Evolutionary conservation across 2,888 invertebrate genomes (phyloP).

Genomic region (Ptilodon capucinus): DNA sequence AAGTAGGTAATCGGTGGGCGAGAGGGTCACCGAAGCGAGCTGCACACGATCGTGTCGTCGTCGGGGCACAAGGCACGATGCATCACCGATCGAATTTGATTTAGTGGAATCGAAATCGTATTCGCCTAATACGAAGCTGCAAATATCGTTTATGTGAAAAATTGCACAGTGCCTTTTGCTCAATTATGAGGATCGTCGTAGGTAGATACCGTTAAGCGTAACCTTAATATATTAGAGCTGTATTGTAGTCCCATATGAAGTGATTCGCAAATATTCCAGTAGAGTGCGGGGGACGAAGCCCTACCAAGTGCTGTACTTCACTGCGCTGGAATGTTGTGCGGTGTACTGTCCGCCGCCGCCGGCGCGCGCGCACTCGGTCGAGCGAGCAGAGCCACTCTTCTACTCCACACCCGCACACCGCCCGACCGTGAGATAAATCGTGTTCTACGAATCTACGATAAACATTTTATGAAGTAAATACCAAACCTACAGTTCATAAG

Average conservation of each 20-base stretch:
- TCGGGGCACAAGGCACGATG: constrained; percentile 73
- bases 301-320: constrained; percentile 27
- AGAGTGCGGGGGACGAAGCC: constrained; percentile 28
- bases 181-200: constrained; percentile 65
- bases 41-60: constrained; percentile 31
- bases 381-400: constrained; percentile 46
- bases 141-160: constrained; percentile 64
- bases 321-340: constrained; percentile 32
- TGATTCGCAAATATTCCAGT: constrained; percentile 38
- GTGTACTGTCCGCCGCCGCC: constrained; percentile 13
- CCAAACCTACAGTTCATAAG: too few species aligned
- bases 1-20: constrained; percentile 19
- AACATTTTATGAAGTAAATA: too few species aligned
- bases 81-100: constrained; percentile 50
- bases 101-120: constrained; percentile 43
- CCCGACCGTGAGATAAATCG: background rate
- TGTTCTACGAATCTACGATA: too few species aligned
- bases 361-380: constrained; percentile 30
- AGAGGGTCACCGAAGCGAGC: constrained; percentile 21
- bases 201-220: constrained; percentile 56
- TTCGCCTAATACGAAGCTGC: constrained; percentile 57
- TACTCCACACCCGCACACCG: constrained; percentile 32
- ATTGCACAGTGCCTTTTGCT: constrained; percentile 80
- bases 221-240: constrained; percentile 52
- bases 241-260: constrained; percentile 44